Percentiles rank a stretch among this genome's conserved stretches.
phyloP scores from a whole-genome alignment of 2,797 vertebrate species.

The Lacerta agilis region DNA sequence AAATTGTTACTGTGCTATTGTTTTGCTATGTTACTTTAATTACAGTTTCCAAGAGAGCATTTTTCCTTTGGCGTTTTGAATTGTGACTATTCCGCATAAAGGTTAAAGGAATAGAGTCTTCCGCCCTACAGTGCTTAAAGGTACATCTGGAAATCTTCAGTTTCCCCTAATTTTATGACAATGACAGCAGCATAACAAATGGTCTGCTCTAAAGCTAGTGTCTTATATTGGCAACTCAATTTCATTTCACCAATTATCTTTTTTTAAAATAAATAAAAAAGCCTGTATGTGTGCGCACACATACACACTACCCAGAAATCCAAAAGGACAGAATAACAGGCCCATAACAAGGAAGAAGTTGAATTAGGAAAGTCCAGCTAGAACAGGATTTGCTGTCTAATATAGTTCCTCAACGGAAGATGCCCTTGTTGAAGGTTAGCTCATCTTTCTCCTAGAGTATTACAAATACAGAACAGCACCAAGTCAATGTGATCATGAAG shows the following conservation, averaged over 20 bases:
- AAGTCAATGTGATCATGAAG: not conserved
- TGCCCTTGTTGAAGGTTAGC: not conserved
- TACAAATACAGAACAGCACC: not conserved
- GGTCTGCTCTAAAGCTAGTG: slow-evolving; percentile 25
- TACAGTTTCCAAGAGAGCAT: not conserved
- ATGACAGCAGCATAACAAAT: slow-evolving; percentile 28
- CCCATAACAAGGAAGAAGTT: not conserved
- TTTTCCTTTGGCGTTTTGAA: not conserved
- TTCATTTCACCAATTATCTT: slow-evolving; percentile 31
- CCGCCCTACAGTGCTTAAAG: slow-evolving; percentile 39
- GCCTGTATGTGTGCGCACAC: not conserved
- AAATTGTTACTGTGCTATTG: too few species aligned
- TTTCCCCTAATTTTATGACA: slow-evolving; percentile 42
- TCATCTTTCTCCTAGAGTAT: not conserved
- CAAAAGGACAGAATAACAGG: not conserved
- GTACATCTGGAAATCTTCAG: slow-evolving; percentile 47
- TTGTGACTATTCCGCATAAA: not conserved
- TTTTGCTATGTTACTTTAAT: too few species aligned
- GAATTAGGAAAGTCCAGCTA: not conserved
- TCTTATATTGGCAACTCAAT: slow-evolving; percentile 6
- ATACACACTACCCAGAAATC: not conserved
- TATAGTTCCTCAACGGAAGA: slow-evolving; percentile 14
- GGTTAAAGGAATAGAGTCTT: slow-evolving; percentile 20
- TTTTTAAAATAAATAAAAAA: not conserved
- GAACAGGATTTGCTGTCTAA: not conserved